Base-by-base conservation (phyloP, 2,888 invertebrate species). In the Campoplex nolae region DNA sequence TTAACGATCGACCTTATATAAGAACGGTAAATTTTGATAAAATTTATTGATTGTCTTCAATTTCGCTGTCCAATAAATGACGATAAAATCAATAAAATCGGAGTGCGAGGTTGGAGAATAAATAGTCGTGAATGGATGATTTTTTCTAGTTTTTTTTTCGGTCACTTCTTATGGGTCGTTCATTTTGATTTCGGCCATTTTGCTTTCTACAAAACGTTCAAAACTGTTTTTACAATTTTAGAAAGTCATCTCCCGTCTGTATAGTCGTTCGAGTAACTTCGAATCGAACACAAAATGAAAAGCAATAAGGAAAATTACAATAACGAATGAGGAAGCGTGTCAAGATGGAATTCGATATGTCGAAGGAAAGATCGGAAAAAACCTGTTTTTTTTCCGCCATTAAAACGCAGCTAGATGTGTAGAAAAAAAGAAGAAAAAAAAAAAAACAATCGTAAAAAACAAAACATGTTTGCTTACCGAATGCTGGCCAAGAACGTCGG, bases 401-500 rank as follows among this genome's bases (percentile, higher is more conserved):
- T 51, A 51, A 23, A 58, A 35, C 1, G 11, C 58, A 35, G 42
- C 38, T 54, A 38, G 45, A 18, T 45, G 18, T n/a, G 35, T 23
- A 23, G 23, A 23, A 23, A 23, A 23, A 45, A 23, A 23, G 23
- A 23, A 23, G 23, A 23, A 77, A 78, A 42, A 32, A 78, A 28
- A n/a, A 42, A 32, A 78, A 28, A n/a, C 13, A 54, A 68, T 28
- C 18, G 28, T 35, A 42, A 74, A 76, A 67, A 76, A 82, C 38
- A 38, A 88, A 90, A 90, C 88, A 87, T 78, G 88, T 89, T 90
- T 67, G 84, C 90, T 93, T 86, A 94, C 94, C 94, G 93, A 88
- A 94, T 91, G 87, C 93, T 94, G 85, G 94, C 91, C 89, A 94
- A 92, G 83, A 94, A 94, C 88, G 93, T 93, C 86, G 94, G 94